A percentile compares a stretch with the other conserved stretches of the same genome.
phyloP scores from a whole-genome alignment of 1,140 invertebrate species.

The Plectrocnemia conspersa region DNA sequence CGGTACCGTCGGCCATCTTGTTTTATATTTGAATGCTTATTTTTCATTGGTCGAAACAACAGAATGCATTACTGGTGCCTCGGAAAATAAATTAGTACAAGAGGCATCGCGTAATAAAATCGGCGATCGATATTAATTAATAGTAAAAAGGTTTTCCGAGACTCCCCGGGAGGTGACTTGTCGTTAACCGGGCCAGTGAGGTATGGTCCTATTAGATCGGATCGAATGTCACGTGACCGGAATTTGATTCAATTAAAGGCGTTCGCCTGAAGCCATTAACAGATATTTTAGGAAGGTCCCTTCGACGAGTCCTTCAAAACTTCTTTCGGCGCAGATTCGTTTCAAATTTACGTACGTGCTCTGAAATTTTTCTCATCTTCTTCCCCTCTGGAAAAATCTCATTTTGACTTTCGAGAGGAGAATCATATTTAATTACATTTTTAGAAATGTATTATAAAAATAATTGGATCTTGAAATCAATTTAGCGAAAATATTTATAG shows the following conservation, averaged over 20 bases:
- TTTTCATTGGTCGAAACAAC: no score
- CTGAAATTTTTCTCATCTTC: conserved; percentile 2
- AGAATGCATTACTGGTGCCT: no score
- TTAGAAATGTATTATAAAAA: neutral
- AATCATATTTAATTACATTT: neutral
- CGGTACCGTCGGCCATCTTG: neutral
- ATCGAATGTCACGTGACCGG: conserved; percentile 24
- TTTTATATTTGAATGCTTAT: neutral
- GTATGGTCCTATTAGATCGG: conserved; percentile 21
- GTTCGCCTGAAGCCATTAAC: conserved; percentile 19
- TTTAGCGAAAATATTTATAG: no score
- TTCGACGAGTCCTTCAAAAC: no score
- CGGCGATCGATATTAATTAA: conserved; percentile 16
- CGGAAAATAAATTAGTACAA: no score
- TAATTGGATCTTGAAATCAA: neutral
- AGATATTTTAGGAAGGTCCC: neutral
- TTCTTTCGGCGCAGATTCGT: no score
- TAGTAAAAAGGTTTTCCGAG: conserved; percentile 4
- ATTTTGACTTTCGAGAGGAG: neutral
- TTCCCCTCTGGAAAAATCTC: neutral
- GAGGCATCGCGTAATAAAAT: no score
- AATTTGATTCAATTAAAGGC: conserved; percentile 26
- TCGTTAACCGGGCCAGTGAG: conserved; percentile 13
- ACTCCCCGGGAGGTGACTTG: neutral
- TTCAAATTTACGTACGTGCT: no score